Percentiles rank a stretch among this genome's conserved stretches.
phyloP scores from a whole-genome alignment of 2,113 vertebrate species.

The Charadrius vociferus region DNA sequence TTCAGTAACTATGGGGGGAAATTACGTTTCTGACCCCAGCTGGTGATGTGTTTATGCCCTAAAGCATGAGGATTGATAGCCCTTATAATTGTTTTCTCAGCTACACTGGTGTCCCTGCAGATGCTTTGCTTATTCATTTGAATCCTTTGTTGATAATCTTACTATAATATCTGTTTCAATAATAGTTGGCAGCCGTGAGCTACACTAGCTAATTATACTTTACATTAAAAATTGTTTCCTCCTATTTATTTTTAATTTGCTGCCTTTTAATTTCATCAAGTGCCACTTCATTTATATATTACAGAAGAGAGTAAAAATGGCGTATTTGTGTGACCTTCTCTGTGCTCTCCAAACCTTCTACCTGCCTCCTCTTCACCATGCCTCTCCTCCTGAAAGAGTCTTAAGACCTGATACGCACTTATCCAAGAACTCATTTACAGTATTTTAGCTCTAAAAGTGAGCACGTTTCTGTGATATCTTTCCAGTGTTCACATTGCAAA shows the following conservation, averaged over 20 bases:
- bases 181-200: constrained; percentile 17
- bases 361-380: not conserved
- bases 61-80: constrained; percentile 68
- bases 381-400: not conserved
- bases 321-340: not conserved
- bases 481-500: not conserved
- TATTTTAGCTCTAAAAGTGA: not conserved
- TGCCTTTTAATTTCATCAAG: constrained; percentile 28
- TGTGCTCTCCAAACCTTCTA: not conserved
- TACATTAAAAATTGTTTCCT: constrained; percentile 32
- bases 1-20: constrained; percentile 48
- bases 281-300: not conserved
- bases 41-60: constrained; percentile 72
- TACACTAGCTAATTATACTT: constrained; percentile 34
- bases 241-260: constrained; percentile 55
- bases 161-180: constrained; percentile 32
- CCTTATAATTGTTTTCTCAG: constrained; percentile 73
- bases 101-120: constrained; percentile 25
- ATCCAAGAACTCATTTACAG: not conserved
- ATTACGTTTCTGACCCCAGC: constrained; percentile 67
- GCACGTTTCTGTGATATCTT: not conserved
- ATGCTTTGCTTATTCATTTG: constrained; percentile 51
- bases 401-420: not conserved
- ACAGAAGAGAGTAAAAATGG: not conserved
- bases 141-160: constrained; percentile 55